These are phyloP conservation scores for Ianthella basta DNA, from an alignment of 37 sponge, comb jelly and placozoan species.

Conservation along the genomic window DNA sequence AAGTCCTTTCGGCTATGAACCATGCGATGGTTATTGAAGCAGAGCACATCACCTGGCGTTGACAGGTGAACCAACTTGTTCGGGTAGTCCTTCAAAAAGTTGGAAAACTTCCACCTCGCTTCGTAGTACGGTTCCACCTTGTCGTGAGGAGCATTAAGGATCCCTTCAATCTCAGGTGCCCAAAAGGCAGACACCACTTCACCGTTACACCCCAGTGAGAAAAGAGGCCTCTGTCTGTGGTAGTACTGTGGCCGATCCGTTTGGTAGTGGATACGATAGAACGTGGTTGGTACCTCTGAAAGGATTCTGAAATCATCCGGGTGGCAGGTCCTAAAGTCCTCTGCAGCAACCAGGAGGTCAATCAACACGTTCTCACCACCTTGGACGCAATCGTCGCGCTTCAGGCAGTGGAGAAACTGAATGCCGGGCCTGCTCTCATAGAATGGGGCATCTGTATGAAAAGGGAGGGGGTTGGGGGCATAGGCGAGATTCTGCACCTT, in stretches of 20 bases:
- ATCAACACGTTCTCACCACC: constrained; percentile 67
- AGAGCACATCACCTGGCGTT: neutral
- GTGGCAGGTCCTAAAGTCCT: constrained; percentile 53
- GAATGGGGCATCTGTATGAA: constrained; percentile 67
- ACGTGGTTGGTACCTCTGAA: constrained; percentile 57
- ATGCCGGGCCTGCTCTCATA: constrained; percentile 80
- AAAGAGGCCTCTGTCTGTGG: neutral
- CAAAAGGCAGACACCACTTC: neutral
- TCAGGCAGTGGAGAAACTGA: constrained; percentile 68
- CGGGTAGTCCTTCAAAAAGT: neutral
- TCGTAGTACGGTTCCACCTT: constrained; percentile 14
- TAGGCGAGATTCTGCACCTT: constrained; percentile 54
- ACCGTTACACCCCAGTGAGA: neutral
- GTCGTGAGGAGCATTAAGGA: neutral
- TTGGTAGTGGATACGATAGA: constrained; percentile 64
- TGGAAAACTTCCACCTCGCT: constrained; percentile 7
- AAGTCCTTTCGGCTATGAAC: constrained; percentile 7
- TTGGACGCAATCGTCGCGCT: constrained; percentile 55
- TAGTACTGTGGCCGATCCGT: neutral
- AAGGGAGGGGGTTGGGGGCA: constrained; percentile 6
- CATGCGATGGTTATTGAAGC: constrained; percentile 15
- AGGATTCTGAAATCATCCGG: constrained; percentile 57
- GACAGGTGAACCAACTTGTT: neutral
- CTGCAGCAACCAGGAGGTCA: constrained; percentile 55
- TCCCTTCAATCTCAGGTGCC: neutral